These are phyloP conservation scores for Perognathus longimembris DNA, from an alignment of 2,113 vertebrate species.

Conservation along the genomic window DNA sequence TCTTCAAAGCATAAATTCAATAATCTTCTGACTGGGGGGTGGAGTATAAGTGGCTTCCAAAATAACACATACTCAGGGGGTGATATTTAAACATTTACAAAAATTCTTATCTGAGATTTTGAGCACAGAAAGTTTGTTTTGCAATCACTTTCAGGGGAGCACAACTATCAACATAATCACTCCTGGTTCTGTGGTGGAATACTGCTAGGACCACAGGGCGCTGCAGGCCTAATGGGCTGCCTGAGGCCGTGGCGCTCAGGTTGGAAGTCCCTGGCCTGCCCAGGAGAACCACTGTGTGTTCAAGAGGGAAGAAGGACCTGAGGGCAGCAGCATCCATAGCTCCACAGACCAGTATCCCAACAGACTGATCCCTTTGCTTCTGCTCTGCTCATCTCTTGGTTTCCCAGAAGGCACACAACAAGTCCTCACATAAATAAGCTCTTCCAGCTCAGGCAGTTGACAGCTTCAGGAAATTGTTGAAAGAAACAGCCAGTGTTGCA, in stretches of 20 bases:
- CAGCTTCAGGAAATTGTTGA: conserved; percentile 35
- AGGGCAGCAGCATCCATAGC: accelerated
- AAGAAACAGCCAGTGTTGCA: conserved; percentile 48
- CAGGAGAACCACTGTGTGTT: no score
- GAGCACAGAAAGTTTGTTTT: not conserved
- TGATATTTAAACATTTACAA: not conserved
- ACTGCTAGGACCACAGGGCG: no score
- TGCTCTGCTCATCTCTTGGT: accelerated
- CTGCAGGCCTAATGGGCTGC: not conserved
- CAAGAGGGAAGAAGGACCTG: not conserved
- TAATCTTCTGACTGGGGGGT: not conserved
- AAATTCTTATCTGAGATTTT: not conserved
- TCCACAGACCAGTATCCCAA: not conserved
- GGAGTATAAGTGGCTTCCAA: not conserved
- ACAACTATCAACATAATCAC: not conserved
- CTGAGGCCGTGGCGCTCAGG: not conserved
- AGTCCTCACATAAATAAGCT: not conserved
- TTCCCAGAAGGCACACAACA: not conserved
- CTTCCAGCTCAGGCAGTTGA: not conserved
- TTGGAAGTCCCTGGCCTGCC: accelerated
- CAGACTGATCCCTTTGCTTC: not conserved
- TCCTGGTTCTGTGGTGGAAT: not conserved
- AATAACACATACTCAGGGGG: not conserved
- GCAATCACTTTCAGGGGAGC: not conserved
- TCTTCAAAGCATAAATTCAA: not conserved